Percentiles rank a stretch among this genome's conserved stretches.
Evolutionary conservation across 2,113 vertebrate species (phyloP).

Genomic region (Corydoras sp.): DNA sequence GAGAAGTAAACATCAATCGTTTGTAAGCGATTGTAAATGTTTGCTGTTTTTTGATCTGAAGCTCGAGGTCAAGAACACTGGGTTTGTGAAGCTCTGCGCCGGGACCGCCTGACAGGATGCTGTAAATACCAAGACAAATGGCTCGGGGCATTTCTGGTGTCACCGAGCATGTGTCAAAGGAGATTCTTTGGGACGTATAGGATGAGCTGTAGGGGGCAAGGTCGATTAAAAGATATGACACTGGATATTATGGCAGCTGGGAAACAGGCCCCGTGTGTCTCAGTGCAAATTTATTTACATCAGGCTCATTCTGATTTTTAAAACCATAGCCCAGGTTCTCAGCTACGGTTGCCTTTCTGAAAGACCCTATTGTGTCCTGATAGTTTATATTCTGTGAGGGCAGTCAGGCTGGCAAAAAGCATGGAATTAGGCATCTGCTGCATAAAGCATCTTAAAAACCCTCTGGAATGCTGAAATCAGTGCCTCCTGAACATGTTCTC

Average conservation of each 20-base stretch:
- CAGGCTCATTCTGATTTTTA: no score
- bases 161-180: constrained; percentile 4
- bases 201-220: neutral
- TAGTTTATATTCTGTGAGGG: no score
- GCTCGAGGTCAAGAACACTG: neutral
- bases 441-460: constrained; percentile 17
- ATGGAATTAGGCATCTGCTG: constrained; percentile 19
- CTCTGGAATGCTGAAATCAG: constrained; percentile 21
- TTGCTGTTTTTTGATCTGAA: neutral
- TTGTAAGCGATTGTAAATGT: neutral
- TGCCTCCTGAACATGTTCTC: constrained; percentile 18
- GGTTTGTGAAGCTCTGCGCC: neutral
- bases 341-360: neutral
- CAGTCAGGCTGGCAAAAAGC: no score
- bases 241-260: constrained; percentile 7
- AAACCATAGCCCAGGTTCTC: no score
- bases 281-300: no score
- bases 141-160: neutral
- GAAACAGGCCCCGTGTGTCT: constrained; percentile 1
- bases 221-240: constrained; percentile 23
- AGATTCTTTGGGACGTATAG: constrained; percentile 5
- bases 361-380: neutral
- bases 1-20: neutral
- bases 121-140: constrained; percentile 19
- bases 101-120: neutral